Conservation (phyloP, 1,140 invertebrate genomes). For the Phymorhynchus buccinoides region DNA sequence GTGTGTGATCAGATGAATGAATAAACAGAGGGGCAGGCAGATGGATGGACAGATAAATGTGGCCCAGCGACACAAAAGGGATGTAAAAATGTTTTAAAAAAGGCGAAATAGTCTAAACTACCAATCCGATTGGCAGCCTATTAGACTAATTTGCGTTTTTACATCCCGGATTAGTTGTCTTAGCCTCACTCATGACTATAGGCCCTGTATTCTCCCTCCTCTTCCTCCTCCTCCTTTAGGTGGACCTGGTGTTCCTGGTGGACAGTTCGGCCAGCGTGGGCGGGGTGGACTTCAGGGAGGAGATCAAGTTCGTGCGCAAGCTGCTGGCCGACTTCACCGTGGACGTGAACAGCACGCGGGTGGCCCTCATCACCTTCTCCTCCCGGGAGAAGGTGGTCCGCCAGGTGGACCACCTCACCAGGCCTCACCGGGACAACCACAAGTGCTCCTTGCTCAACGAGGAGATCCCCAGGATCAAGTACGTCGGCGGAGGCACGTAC, state of each 20-base stretch:
- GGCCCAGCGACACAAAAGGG: no score
- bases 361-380: conserved; percentile 81
- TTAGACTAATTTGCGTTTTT: no score
- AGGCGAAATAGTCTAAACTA: no score
- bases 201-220: not conserved
- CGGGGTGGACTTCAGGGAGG: conserved; percentile 80
- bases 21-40: no score
- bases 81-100: no score
- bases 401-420: conserved; percentile 80
- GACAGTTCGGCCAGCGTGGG: conserved; percentile 82
- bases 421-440: conserved; percentile 73
- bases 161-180: no score
- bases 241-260: conserved; percentile 82
- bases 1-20: not conserved
- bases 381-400: conserved; percentile 77
- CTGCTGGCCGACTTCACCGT: conserved; percentile 82
- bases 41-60: no score
- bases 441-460: conserved; percentile 80
- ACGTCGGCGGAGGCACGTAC: conserved; percentile 81
- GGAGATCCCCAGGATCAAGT: conserved; percentile 78
- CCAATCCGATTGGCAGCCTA: no score
- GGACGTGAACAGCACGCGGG: conserved; percentile 78
- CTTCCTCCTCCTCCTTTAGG: conserved; percentile 55
- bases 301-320: conserved; percentile 81
- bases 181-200: no score